Evolutionary conservation across 2,797 vertebrate genomes (phyloP).

Genomic region (Otus scops): DNA sequence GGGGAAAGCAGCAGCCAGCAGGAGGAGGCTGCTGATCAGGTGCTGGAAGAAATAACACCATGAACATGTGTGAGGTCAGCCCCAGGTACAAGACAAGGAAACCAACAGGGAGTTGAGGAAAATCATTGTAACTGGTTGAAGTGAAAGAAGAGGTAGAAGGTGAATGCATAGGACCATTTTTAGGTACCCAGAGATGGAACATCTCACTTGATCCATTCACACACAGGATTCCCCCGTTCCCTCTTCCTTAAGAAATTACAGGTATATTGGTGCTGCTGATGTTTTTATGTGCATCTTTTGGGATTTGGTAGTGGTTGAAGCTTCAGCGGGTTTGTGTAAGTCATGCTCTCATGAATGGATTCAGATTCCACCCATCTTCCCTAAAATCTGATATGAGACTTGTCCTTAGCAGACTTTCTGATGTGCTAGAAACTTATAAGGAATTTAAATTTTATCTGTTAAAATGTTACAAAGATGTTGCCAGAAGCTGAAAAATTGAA

Average conservation of each 20-base stretch:
- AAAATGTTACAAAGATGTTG: not conserved
- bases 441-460: not conserved
- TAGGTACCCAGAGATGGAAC: not conserved
- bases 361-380: not conserved
- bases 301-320: not conserved
- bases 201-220: not conserved
- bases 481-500: not conserved
- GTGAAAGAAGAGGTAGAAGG: not conserved
- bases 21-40: not conserved
- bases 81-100: not conserved
- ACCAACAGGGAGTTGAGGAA: not conserved
- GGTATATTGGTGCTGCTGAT: not conserved
- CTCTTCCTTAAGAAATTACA: not conserved
- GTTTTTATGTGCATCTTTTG: not conserved
- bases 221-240: accelerated
- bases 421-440: not conserved
- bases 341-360: not conserved
- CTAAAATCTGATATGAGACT: not conserved
- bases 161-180: not conserved
- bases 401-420: not conserved
- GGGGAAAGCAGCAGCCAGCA: not conserved
- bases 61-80: accelerated
- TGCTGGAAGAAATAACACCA: not conserved
- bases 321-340: not conserved
- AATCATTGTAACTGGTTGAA: not conserved